phyloP scores from a whole-genome alignment of 2,888 invertebrate species.

The Melinaea marsaeus region DNA sequence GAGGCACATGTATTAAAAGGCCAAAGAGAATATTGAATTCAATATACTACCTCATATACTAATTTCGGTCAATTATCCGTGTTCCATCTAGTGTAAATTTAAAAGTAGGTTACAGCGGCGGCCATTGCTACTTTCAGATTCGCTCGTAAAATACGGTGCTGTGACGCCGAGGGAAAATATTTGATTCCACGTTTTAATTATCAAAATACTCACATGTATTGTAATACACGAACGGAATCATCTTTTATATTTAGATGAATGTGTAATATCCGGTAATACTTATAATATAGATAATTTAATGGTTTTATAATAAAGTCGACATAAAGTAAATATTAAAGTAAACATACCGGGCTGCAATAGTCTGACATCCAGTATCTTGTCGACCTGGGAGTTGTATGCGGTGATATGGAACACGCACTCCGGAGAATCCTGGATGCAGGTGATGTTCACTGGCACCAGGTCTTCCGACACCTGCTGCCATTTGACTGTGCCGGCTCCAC shows the following conservation, averaged over 20 bases:
- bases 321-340: neutral
- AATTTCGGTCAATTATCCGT: conserved; percentile 53
- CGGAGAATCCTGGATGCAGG: conserved; percentile 97
- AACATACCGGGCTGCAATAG: conserved; percentile 94
- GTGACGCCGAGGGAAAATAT: conserved; percentile 21
- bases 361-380: conserved; percentile 98
- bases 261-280: too few relatives aligned
- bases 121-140: conserved; percentile 44
- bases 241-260: too few relatives aligned
- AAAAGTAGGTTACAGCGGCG: conserved; percentile 65
- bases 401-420: conserved; percentile 99
- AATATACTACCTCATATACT: conserved; percentile 31
- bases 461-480: conserved; percentile 99
- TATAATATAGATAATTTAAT: too few relatives aligned
- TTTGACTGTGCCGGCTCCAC: conserved; percentile 94
- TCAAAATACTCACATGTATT: conserved; percentile 14
- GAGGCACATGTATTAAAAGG: conserved; percentile 13
- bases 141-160: conserved; percentile 36
- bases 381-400: conserved; percentile 99
- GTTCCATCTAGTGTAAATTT: conserved; percentile 59
- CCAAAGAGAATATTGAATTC: conserved; percentile 24
- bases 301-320: too few relatives aligned
- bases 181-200: conserved; percentile 19
- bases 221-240: neutral
- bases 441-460: conserved; percentile 98